phyloP scores from a whole-genome alignment of 2,888 invertebrate species.

The Apamea anceps region DNA sequence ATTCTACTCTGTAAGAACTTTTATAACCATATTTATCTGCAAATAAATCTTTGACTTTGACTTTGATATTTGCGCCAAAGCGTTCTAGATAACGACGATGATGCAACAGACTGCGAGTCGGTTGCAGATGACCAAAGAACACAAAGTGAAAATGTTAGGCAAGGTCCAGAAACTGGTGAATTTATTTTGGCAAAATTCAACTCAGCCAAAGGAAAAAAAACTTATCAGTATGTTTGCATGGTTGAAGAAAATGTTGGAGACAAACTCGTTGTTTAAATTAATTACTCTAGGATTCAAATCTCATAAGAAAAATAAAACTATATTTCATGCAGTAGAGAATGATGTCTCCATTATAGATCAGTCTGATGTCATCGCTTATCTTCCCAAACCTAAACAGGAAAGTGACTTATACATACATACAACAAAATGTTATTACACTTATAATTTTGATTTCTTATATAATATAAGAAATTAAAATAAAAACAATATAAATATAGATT shows the following conservation, averaged over 20 bases:
- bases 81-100: constrained; percentile 22
- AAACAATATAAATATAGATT: too few relatives aligned
- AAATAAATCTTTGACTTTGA: too few relatives aligned
- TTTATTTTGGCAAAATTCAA: constrained; percentile 25
- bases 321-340: constrained; percentile 11
- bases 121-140: constrained; percentile 24
- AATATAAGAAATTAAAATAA: too few relatives aligned
- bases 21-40: too few relatives aligned
- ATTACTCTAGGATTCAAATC: constrained; percentile 22
- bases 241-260: constrained; percentile 16
- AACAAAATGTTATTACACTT: too few relatives aligned
- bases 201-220: constrained; percentile 20
- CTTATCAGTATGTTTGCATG: constrained; percentile 13
- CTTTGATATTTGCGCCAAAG: constrained; percentile 19
- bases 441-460: too few relatives aligned
- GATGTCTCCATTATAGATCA: constrained; percentile 18
- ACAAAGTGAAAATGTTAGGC: neutral
- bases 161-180: constrained; percentile 16
- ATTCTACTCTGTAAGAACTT: too few relatives aligned
- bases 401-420: constrained; percentile 10
- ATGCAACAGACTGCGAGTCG: constrained; percentile 19
- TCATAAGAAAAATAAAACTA: constrained; percentile 18
- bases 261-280: constrained; percentile 25
- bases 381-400: constrained; percentile 16
- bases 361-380: constrained; percentile 9